Evolutionary conservation across 2,797 vertebrate species (phyloP).

Genomic region (Ammospiza maritima): DNA sequence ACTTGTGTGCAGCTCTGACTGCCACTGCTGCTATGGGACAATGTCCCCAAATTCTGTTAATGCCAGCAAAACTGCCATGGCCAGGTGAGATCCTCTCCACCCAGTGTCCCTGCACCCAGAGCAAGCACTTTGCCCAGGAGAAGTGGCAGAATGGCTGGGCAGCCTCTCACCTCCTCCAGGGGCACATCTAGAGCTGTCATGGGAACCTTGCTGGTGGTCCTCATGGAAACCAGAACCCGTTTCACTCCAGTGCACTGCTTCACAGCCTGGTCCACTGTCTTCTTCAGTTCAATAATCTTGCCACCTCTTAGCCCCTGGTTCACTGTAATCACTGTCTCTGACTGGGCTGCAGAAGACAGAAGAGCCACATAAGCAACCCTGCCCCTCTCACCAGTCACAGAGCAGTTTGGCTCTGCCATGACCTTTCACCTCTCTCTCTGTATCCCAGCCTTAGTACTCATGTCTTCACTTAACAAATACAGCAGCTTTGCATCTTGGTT

Average conservation of each 20-base stretch:
- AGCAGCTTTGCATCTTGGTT: not conserved
- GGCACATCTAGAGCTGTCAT: conserved; percentile 57
- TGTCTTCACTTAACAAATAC: not conserved
- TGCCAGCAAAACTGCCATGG: not conserved
- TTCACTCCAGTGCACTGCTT: conserved; percentile 63
- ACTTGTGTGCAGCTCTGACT: not conserved
- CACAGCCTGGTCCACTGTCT: conserved; percentile 71
- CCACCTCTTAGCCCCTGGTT: conserved; percentile 70
- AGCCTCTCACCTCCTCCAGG: conserved; percentile 69
- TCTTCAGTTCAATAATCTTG: conserved; percentile 70
- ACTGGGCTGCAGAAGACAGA: conserved; percentile 48
- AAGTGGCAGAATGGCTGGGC: rapidly evolving
- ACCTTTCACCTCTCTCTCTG: not conserved
- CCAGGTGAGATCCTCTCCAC: not conserved
- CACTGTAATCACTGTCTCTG: conserved; percentile 64
- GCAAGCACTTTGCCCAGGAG: not conserved
- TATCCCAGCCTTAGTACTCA: not conserved
- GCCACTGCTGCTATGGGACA: not conserved
- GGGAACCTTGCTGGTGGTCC: conserved; percentile 56
- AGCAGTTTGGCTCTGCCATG: not conserved
- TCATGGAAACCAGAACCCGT: conserved; percentile 64
- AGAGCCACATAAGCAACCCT: not conserved
- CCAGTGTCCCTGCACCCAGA: not conserved
- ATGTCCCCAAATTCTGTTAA: not conserved
- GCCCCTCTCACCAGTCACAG: not conserved